phyloP scores from a whole-genome alignment of 1,140 invertebrate species.

The Aphelinus atriplicis region DNA sequence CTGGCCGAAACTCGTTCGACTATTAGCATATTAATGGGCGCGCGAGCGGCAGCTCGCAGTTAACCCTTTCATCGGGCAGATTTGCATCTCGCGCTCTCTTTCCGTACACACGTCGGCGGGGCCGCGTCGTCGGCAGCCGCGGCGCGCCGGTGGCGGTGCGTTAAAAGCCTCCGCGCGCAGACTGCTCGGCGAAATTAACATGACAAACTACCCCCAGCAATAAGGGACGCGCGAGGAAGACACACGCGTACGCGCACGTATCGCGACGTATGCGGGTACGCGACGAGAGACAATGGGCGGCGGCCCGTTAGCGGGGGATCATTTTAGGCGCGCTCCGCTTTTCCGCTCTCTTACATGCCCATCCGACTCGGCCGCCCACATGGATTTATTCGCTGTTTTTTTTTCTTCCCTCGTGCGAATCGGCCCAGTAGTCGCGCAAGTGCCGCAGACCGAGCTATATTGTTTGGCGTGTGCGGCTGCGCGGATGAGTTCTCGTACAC shows the following conservation, averaged over 20 bases:
- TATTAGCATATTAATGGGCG: constrained; percentile 68
- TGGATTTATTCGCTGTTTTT: constrained; percentile 32
- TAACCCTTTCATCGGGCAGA: constrained; percentile 67
- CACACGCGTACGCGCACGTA: constrained; percentile 53
- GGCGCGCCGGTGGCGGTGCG: constrained; percentile 62
- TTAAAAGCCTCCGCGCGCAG: constrained; percentile 62
- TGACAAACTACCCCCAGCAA: constrained; percentile 68
- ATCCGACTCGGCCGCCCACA: neutral
- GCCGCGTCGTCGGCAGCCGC: constrained; percentile 36
- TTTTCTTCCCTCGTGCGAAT: constrained; percentile 9
- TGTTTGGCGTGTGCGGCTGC: neutral
- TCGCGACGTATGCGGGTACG: constrained; percentile 63
- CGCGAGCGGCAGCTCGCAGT: constrained; percentile 60
- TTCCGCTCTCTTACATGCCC: constrained; percentile 33
- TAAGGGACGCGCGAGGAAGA: constrained; percentile 57
- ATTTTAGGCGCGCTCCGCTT: constrained; percentile 20
- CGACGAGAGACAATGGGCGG: constrained; percentile 64
- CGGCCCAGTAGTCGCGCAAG: no score
- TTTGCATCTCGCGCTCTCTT: constrained; percentile 59
- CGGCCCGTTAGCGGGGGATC: constrained; percentile 23
- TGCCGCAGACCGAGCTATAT: no score
- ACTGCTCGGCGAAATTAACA: constrained; percentile 60
- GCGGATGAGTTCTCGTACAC: neutral
- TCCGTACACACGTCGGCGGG: constrained; percentile 38
- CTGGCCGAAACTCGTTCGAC: constrained; percentile 64